These are phyloP conservation scores for Crocidura indochinensis DNA, from an alignment of 2,797 vertebrate species.

Conservation along the genomic window DNA sequence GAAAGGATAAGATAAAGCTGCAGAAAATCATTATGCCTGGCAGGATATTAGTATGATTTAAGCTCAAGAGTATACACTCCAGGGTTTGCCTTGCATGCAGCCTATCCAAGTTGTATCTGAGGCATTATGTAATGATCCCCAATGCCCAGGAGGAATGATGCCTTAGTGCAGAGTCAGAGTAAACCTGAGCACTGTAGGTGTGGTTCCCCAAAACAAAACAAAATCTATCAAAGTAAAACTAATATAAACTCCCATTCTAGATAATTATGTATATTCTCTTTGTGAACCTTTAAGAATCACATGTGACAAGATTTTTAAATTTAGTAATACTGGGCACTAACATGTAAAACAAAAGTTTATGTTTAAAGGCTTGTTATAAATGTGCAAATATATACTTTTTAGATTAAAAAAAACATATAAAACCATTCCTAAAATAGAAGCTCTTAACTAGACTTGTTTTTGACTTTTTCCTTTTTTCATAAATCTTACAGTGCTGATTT, in stretches of 20 bases:
- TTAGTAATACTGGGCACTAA: background rate
- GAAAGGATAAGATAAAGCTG: background rate
- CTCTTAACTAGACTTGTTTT: background rate
- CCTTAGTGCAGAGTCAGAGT: no score
- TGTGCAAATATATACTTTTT: background rate
- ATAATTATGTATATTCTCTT: slow-evolving; percentile 2
- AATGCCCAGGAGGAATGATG: no score
- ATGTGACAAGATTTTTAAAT: background rate
- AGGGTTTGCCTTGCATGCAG: no score
- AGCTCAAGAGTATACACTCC: slow-evolving; percentile 1
- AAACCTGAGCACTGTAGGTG: no score
- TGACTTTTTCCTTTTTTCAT: background rate
- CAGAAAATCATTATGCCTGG: background rate
- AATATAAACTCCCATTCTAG: background rate
- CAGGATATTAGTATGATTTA: background rate
- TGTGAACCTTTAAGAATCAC: background rate
- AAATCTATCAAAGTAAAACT: no score
- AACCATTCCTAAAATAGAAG: background rate
- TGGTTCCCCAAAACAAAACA: no score
- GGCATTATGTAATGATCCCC: no score
- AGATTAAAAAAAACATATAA: slow-evolving; percentile 36
- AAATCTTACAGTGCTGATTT: background rate
- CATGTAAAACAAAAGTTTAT: background rate
- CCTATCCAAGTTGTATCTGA: no score
- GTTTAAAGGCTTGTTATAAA: background rate